These are phyloP conservation scores for Vulpes lagopus DNA, from an alignment of 2,113 vertebrate genomes.

Conservation along the genomic window DNA sequence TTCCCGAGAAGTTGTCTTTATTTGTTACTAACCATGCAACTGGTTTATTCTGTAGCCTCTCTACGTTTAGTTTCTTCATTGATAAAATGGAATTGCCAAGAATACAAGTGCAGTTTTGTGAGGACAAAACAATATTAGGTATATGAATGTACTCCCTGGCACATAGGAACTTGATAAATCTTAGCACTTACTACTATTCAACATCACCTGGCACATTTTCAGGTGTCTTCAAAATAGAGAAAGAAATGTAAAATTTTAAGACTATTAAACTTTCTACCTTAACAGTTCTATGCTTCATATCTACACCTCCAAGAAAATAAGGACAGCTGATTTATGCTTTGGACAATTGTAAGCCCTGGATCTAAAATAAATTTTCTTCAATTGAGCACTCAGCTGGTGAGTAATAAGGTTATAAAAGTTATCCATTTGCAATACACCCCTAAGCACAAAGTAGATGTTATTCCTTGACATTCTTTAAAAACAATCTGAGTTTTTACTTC, in stretches of 20 bases:
- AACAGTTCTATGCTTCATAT: neutral
- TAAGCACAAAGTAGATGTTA: neutral
- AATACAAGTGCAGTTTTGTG: neutral
- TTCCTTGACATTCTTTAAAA: neutral
- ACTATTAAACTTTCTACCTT: neutral
- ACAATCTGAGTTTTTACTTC: neutral
- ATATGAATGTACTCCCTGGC: neutral
- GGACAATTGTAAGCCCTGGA: neutral
- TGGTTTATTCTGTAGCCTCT: neutral
- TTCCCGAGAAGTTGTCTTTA: constrained; percentile 47
- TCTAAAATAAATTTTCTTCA: constrained; percentile 20
- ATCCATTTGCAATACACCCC: neutral
- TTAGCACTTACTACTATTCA: neutral
- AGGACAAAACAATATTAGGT: neutral
- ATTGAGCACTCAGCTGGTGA: neutral
- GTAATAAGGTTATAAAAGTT: neutral
- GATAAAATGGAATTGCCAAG: neutral
- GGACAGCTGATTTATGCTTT: neutral
- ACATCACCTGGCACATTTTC: neutral
- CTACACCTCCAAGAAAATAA: neutral
- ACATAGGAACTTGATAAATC: neutral
- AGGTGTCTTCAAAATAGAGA: neutral
- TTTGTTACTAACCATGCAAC: neutral
- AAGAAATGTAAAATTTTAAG: constrained; percentile 21
- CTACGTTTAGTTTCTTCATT: neutral